Conservation (phyloP, 2,113 vertebrate species). For the Equus przewalskii region DNA sequence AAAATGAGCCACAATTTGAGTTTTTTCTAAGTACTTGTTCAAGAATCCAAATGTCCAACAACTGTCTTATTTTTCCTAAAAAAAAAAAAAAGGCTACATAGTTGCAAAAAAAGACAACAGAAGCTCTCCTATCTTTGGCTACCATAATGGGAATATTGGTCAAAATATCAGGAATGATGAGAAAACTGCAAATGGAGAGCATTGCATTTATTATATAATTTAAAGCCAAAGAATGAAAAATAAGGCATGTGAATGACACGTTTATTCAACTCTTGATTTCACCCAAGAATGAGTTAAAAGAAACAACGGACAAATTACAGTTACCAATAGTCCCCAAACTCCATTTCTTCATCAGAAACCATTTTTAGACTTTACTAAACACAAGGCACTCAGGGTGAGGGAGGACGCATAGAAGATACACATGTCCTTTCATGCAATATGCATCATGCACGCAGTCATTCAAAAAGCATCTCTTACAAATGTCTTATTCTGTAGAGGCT, state of each 20-base stretch:
- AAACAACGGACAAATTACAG: background rate
- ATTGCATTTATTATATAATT: background rate
- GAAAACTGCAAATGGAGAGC: background rate
- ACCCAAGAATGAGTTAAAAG: background rate
- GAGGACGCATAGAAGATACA: accelerated
- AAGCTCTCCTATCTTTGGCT: background rate
- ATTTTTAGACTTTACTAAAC: background rate
- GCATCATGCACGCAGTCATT: background rate
- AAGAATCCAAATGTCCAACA: background rate
- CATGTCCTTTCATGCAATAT: background rate
- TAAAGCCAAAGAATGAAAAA: background rate
- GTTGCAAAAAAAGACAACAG: background rate
- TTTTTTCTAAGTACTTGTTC: slow-evolving; percentile 38
- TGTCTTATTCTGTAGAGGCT: background rate
- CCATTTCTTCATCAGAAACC: slow-evolving; percentile 6
- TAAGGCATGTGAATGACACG: background rate
- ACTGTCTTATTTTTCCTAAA: background rate
- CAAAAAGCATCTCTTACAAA: background rate
- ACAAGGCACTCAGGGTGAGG: background rate
- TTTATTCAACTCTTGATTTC: background rate
- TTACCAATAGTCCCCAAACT: background rate
- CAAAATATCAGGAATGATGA: background rate
- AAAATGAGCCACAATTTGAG: slow-evolving; percentile 20
- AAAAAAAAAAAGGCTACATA: background rate
- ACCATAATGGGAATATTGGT: background rate